These are phyloP conservation scores for Mustelus asterias DNA, from an alignment of 2,113 vertebrate genomes.

Conservation along the genomic window DNA sequence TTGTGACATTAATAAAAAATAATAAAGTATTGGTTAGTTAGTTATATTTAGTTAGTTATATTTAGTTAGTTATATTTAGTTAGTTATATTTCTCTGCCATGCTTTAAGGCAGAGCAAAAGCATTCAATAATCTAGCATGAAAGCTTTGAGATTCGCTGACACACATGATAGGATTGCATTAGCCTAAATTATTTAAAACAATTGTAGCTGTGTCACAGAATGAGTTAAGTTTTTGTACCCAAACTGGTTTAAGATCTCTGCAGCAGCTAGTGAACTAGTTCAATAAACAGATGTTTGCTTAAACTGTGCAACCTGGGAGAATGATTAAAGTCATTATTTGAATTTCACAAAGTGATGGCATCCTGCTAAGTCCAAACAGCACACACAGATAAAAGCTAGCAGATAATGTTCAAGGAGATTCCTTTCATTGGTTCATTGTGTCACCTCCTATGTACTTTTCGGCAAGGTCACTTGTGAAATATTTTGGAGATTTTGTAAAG, in stretches of 20 bases:
- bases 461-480: neutral
- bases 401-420: neutral
- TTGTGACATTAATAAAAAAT: no score
- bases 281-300: neutral
- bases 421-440: constrained; percentile 3
- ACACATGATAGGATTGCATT: no score
- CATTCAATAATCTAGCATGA: no score
- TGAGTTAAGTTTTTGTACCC: neutral
- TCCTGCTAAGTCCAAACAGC: neutral
- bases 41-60: neutral
- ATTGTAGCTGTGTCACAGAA: neutral
- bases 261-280: neutral
- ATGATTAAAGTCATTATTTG: constrained; percentile 27
- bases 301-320: neutral
- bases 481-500: neutral
- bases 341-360: neutral
- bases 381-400: neutral
- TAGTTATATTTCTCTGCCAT: neutral
- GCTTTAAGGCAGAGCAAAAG: no score
- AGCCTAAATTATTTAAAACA: neutral
- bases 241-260: constrained; percentile 2
- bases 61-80: neutral
- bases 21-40: no score
- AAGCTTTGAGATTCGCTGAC: neutral
- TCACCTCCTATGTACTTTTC: neutral